These are phyloP conservation scores for Rhinella marina DNA, from an alignment of 2,797 vertebrate species.

Conservation along the genomic window DNA sequence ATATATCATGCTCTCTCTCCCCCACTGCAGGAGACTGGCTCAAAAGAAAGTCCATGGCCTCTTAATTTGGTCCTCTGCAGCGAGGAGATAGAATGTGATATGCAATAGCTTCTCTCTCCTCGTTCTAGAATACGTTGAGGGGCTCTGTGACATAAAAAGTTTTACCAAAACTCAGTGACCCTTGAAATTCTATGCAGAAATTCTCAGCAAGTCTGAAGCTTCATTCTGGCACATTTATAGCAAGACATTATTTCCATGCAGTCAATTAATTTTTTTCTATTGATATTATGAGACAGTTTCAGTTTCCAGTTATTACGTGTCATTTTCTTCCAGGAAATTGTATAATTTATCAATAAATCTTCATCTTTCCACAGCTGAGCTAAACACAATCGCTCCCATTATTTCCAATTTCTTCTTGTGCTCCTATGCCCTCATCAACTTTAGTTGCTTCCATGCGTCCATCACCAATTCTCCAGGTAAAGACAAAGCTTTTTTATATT, in stretches of 20 bases:
- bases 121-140: no score
- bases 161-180: no score
- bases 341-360: neutral
- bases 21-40: no score
- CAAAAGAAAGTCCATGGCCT: no score
- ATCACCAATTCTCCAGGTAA: constrained; percentile 79
- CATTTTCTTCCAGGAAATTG: neutral
- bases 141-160: no score
- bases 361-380: constrained; percentile 68
- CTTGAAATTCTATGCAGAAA: neutral
- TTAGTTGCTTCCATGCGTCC: constrained; percentile 81
- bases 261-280: neutral
- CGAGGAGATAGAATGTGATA: no score
- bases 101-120: no score
- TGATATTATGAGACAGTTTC: neutral
- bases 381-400: constrained; percentile 75
- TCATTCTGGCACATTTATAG: neutral
- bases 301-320: neutral
- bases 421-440: constrained; percentile 80
- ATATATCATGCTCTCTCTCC: no score
- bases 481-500: neutral
- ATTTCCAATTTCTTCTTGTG: constrained; percentile 83
- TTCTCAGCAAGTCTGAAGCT: neutral
- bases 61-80: no score
- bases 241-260: neutral